phyloP scores from a whole-genome alignment of 35 echinoderm and acorn worm genomes.

The Ophioderma brevispina region DNA sequence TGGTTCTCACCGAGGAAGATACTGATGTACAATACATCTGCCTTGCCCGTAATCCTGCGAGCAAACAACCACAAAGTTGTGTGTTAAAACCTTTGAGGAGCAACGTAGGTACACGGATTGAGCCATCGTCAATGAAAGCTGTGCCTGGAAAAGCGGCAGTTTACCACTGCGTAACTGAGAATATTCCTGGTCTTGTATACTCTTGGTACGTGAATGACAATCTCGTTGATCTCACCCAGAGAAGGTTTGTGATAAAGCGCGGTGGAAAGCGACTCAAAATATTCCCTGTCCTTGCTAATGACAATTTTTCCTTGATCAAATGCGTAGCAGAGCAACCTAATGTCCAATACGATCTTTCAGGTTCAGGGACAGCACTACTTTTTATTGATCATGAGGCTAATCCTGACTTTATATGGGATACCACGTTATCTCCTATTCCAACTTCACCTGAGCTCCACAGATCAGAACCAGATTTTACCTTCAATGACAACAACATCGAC shows the following conservation, averaged over 20 bases:
- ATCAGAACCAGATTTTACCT: too few species aligned
- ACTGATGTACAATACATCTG: slow-evolving; percentile 63
- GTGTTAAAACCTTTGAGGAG: slow-evolving; percentile 68
- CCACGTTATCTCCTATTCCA: too few species aligned
- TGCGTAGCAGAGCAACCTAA: background rate
- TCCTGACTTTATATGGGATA: too few species aligned
- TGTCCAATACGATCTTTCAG: background rate
- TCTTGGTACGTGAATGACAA: slow-evolving; percentile 64
- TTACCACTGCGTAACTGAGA: slow-evolving; percentile 59
- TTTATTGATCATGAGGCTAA: background rate
- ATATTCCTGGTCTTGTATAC: slow-evolving; percentile 47
- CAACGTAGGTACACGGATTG: slow-evolving; percentile 37
- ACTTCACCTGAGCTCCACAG: too few species aligned
- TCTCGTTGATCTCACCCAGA: slow-evolving; percentile 10
- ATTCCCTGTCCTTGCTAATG: background rate
- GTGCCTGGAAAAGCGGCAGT: slow-evolving; percentile 12
- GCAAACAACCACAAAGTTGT: slow-evolving; percentile 52
- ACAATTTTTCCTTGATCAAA: background rate
- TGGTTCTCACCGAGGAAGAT: slow-evolving; percentile 55
- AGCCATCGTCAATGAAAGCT: slow-evolving; percentile 46
- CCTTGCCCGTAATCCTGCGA: slow-evolving; percentile 54
- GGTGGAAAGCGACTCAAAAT: background rate
- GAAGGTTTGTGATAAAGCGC: background rate
- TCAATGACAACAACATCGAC: too few species aligned
- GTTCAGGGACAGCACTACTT: background rate